These are phyloP conservation scores for Pogonomyrmex californicus DNA, from an alignment of 1,140 invertebrate genomes.

Conservation along the genomic window DNA sequence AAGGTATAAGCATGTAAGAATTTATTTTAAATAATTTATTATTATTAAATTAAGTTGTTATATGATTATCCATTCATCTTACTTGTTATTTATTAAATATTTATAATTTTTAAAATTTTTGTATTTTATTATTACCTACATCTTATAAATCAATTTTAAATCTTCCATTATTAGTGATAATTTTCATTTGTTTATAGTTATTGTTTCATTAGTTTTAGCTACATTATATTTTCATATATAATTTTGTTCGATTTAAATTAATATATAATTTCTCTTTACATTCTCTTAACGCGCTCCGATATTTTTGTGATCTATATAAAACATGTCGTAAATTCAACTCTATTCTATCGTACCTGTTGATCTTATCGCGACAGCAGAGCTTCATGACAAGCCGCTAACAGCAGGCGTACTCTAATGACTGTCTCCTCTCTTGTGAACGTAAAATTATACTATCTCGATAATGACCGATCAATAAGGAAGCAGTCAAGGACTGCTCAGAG, in stretches of 20 bases:
- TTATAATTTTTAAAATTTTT: too few species aligned
- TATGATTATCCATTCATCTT: not conserved
- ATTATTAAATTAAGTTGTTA: not conserved
- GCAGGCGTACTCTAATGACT: conserved; percentile 34
- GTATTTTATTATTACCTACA: not conserved
- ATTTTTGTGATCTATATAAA: not conserved
- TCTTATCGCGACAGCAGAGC: conserved; percentile 31
- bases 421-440: conserved; percentile 17
- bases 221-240: not conserved
- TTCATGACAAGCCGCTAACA: conserved; percentile 42
- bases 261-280: not conserved
- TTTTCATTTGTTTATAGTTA: not conserved
- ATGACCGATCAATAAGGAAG: conserved; percentile 50
- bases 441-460: conserved; percentile 47
- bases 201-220: not conserved
- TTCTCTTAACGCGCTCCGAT: not conserved
- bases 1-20: not conserved
- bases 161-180: not conserved
- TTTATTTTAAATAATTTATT: not conserved
- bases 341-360: conserved; percentile 25
- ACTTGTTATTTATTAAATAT: not conserved
- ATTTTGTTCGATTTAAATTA: not conserved
- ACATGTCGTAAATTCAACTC: conserved; percentile 16
- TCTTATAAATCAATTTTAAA: conserved; percentile 7
- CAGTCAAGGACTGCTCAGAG: conserved; percentile 23